phyloP scores from a whole-genome alignment of 1,140 invertebrate genomes.

The Muscidifurax raptorellus region DNA sequence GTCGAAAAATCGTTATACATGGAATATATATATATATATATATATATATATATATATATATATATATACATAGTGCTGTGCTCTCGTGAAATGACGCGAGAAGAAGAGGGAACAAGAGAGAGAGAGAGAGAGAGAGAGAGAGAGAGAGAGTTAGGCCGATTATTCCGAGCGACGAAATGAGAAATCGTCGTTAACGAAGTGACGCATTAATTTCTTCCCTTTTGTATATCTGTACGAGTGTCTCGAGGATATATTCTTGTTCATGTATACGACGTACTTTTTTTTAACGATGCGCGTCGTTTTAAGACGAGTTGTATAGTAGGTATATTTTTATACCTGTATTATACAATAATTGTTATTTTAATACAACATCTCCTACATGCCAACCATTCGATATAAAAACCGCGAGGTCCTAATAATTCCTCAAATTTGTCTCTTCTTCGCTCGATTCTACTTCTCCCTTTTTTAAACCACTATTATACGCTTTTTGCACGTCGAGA shows the following conservation, averaged over 20 bases:
- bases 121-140: background rate
- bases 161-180: background rate
- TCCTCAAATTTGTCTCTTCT: background rate
- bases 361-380: too few species aligned
- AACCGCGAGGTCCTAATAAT: background rate
- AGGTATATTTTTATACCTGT: too few species aligned
- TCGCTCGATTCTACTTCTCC: background rate
- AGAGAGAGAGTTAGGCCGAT: slow-evolving; percentile 7
- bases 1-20: slow-evolving; percentile 40
- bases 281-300: background rate
- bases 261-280: background rate
- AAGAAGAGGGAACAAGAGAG: too few species aligned
- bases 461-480: background rate
- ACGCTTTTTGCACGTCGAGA: background rate
- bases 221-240: too few species aligned
- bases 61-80: too few species aligned
- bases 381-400: background rate
- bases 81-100: background rate
- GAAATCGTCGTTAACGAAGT: slow-evolving; percentile 45
- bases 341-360: too few species aligned
- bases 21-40: background rate
- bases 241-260: too few species aligned
- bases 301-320: too few species aligned
- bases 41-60: too few species aligned
- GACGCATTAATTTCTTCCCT: slow-evolving; percentile 10